These are phyloP conservation scores for Elgaria multicarinata DNA, from an alignment of 2,113 vertebrate genomes.

Conservation along the genomic window DNA sequence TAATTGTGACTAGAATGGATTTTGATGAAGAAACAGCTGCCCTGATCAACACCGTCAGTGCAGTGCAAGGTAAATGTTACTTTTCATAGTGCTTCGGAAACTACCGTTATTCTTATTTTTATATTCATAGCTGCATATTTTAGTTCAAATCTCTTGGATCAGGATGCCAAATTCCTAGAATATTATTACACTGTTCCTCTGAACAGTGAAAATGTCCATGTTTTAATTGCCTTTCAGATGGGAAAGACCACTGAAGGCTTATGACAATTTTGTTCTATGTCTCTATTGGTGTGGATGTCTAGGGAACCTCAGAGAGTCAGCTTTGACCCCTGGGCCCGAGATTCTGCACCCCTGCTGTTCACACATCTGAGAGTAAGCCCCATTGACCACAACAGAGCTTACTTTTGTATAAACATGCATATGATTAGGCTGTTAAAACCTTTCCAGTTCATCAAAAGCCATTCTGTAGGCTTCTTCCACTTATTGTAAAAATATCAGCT, in stretches of 20 bases:
- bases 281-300: too few species aligned
- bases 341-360: neutral
- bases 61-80: conserved; percentile 79
- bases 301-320: too few species aligned
- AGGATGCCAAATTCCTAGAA: neutral
- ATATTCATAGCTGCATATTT: neutral
- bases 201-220: neutral
- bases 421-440: neutral
- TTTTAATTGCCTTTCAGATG: too few species aligned
- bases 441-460: neutral
- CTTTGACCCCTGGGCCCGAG: too few species aligned
- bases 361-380: neutral
- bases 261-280: too few species aligned
- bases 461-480: neutral
- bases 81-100: conserved; percentile 29
- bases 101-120: neutral
- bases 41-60: conserved; percentile 76
- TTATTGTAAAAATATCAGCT: neutral
- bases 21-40: conserved; percentile 69
- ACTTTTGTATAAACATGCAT: neutral
- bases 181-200: neutral
- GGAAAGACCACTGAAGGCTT: too few species aligned
- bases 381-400: neutral
- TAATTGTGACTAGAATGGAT: conserved; percentile 79
- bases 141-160: neutral